A percentile compares a stretch with the other conserved stretches of the same genome.
Evolutionary conservation across 2,113 vertebrate species (phyloP).

Genomic region (Theristicus caerulescens): DNA sequence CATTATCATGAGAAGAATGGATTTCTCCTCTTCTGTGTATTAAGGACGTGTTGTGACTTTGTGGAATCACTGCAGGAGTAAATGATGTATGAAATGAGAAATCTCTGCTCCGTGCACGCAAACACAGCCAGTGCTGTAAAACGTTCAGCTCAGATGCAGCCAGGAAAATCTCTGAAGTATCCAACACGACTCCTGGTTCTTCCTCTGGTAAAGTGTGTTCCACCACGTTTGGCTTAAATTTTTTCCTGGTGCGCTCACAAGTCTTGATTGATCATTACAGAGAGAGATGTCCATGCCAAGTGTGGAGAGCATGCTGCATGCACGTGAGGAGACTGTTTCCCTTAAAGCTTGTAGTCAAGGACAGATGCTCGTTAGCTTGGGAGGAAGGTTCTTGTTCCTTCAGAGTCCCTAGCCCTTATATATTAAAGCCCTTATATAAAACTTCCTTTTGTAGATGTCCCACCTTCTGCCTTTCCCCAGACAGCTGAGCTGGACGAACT

Average conservation of each 20-base stretch:
- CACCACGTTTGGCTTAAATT: not conserved
- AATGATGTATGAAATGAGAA: constrained; percentile 80
- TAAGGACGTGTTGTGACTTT: constrained; percentile 54
- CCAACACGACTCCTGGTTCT: not conserved
- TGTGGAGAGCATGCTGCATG: not conserved
- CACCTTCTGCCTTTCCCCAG: not conserved
- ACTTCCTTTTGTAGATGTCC: not conserved
- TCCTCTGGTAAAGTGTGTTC: not conserved
- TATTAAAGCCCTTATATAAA: not conserved
- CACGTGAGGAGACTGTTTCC: not conserved
- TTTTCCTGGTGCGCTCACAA: not conserved
- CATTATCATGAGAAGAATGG: not conserved
- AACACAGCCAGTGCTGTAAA: constrained; percentile 2
- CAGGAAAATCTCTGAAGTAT: not conserved
- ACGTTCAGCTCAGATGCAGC: not conserved
- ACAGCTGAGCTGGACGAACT: not conserved
- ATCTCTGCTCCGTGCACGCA: constrained; percentile 18
- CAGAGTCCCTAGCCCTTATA: not conserved
- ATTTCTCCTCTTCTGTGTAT: constrained; percentile 49
- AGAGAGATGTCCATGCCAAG: not conserved
- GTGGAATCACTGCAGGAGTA: constrained; percentile 65
- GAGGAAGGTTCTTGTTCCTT: not conserved
- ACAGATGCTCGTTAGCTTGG: rapidly evolving
- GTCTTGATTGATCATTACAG: not conserved
- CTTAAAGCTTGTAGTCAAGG: not conserved